Evolutionary conservation across 92 coral and sea anemone genomes (phyloP).

Genomic region (Parazoanthus swiftii): DNA sequence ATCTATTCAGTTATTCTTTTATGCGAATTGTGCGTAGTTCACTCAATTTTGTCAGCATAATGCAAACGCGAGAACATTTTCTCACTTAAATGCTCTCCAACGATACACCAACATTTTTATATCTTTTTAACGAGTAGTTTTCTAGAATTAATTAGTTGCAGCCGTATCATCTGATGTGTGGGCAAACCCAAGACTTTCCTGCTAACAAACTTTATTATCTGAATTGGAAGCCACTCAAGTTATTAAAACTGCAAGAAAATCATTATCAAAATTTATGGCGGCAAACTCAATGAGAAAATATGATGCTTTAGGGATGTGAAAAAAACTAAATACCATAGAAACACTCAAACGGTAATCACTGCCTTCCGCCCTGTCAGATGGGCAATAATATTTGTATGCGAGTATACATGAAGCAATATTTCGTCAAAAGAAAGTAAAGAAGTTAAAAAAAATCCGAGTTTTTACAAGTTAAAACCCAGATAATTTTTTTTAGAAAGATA

Average conservation of each 20-base stretch:
- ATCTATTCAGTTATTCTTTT: background rate
- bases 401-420: background rate
- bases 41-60: too few relatives aligned
- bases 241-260: background rate
- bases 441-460: too few relatives aligned
- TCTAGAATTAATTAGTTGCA: background rate
- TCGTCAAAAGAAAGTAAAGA: background rate
- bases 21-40: background rate
- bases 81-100: background rate
- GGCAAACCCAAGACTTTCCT: background rate
- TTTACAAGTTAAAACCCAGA: too few relatives aligned
- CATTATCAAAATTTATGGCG: background rate
- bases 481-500: too few relatives aligned
- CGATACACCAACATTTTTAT: background rate
- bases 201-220: background rate
- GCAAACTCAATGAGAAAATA: background rate
- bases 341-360: background rate
- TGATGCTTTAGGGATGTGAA: background rate
- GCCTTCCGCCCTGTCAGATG: background rate
- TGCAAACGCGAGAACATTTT: too few relatives aligned
- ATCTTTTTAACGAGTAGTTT: background rate
- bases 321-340: background rate
- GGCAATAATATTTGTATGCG: background rate
- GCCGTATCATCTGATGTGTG: background rate
- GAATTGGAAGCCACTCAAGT: constrained; percentile 5